These are phyloP conservation scores for Ips typographus DNA, from an alignment of 1,140 invertebrate species.

Conservation along the genomic window DNA sequence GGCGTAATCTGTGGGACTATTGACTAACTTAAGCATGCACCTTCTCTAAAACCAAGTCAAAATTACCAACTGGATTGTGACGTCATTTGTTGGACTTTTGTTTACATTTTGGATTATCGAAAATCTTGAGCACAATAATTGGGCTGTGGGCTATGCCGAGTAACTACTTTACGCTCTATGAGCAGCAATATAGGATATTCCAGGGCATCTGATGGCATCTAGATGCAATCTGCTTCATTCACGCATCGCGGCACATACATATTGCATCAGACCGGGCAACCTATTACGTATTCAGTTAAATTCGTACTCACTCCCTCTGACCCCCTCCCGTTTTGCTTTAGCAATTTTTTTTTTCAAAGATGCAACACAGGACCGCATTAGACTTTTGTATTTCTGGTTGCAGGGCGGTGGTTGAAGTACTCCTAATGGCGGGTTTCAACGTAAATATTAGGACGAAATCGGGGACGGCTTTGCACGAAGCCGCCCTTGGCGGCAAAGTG, in stretches of 20 bases:
- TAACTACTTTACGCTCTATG: constrained; percentile 6
- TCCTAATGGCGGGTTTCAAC: constrained; percentile 83
- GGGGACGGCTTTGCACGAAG: constrained; percentile 93
- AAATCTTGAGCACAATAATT: no score
- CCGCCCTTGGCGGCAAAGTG: constrained; percentile 90
- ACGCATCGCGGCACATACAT: constrained; percentile 30
- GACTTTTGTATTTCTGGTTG: constrained; percentile 37
- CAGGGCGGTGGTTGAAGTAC: constrained; percentile 79
- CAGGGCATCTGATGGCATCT: constrained; percentile 22
- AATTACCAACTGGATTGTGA: no score
- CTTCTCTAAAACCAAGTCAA: no score
- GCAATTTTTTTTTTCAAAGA: no score
- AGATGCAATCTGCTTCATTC: constrained; percentile 30
- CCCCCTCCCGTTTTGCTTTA: no score
- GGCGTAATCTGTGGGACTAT: no score
- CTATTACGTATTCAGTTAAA: constrained; percentile 6
- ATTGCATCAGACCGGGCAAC: constrained; percentile 27
- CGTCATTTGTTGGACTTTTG: no score
- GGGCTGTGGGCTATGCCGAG: no score
- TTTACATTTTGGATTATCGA: no score
- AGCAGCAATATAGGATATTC: constrained; percentile 15
- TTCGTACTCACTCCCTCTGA: background rate
- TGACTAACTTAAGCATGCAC: no score
- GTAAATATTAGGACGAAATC: constrained; percentile 85
- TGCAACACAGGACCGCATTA: no score